Base-by-base conservation (phyloP, 2,888 invertebrate genomes). In the Drosophila aldrichi region DNA sequence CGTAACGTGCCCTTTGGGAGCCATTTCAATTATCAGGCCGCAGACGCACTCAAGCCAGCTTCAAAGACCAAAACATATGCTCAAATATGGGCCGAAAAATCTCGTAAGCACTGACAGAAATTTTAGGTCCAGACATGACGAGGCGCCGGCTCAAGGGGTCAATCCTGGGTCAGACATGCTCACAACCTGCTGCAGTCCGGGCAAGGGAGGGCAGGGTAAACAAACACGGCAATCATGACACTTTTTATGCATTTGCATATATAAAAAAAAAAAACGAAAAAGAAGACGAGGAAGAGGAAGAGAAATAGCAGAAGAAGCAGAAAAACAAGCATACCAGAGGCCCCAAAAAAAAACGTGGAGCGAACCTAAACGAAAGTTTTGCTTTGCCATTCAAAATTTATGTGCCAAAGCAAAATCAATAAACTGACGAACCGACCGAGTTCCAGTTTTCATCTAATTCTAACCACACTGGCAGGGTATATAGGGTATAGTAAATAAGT, bases 181-280 rank as follows among this genome's bases (percentile, higher is more conserved):
- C 48, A n/a, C 49, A 67, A 60, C 58, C 70, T 70, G 65, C 61
- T 63, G 74, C 38, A 38, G 54, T n/a, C 22, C 44, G 41, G 72
- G 40, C 49, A 18, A 18, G 75, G 44, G 69, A 82, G 85, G 72
- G 40, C 49, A 32, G 20, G 75, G 44, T 69, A 85, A 88, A 84
- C 83, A 84, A 84, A 88, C 81, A 84, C 86, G 83, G 86, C 82
- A 84, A 84, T 84, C 83, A 88, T 88, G 83, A 88, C 83, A 84
- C 88, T 84, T 88, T 84, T 84, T 88, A 85, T 80, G 88, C 88
- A 88, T 84, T 84, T 84, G 83, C 86, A 84, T 84, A 88, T 58
- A 81, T 62, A 70, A 54, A 52, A 52, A 43, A 40, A 29, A 6
- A 25, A 25, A 6, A 25, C 5, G 25, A 6, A 25, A 6, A n/a